Percentiles rank a stretch among this genome's conserved stretches.
phyloP scores from a whole-genome alignment of 2,797 vertebrate species.

The Notolepis coatsorum region DNA sequence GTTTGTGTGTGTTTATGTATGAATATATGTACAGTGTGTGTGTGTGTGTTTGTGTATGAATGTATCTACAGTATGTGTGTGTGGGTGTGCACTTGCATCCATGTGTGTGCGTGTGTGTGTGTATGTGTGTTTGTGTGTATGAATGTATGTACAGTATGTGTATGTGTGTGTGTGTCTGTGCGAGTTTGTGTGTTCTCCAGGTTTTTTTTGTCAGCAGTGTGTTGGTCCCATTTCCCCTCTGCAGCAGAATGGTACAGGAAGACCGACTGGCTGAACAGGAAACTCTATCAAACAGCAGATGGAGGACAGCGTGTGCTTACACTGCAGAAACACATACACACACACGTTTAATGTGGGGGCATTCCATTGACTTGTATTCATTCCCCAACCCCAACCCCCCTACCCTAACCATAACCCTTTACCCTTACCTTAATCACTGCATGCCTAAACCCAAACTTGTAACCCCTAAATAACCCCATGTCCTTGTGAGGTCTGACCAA shows the following conservation, averaged over 20 bases:
- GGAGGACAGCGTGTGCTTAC: conserved; percentile 81
- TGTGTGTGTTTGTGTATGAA: not conserved
- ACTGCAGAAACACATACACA: conserved; percentile 64
- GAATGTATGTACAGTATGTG: not conserved
- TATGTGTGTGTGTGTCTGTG: conserved; percentile 37
- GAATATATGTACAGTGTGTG: not conserved
- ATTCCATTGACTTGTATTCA: no score
- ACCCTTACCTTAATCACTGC: not conserved
- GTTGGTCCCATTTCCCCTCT: conserved; percentile 70
- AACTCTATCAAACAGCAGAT: conserved; percentile 80
- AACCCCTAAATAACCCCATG: no score
- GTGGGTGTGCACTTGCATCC: conserved; percentile 3
- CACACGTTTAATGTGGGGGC: no score
- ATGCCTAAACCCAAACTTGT: not conserved
- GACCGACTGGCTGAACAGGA: conserved; percentile 72
- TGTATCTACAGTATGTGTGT: not conserved
- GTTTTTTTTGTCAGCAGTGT: conserved; percentile 53
- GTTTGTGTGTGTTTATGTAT: conserved; percentile 21
- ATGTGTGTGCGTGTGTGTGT: conserved; percentile 2
- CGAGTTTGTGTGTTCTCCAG: conserved; percentile 57
- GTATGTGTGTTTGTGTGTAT: conserved; percentile 25
- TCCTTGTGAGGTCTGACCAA: no score
- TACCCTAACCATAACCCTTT: no score
- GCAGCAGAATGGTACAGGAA: conserved; percentile 74
- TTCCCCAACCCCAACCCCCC: no score